A percentile compares a stretch with the other conserved stretches of the same genome.
These are phyloP conservation scores for Hemaris fuciformis DNA, from an alignment of 2,888 invertebrate genomes.

Conservation along the genomic window DNA sequence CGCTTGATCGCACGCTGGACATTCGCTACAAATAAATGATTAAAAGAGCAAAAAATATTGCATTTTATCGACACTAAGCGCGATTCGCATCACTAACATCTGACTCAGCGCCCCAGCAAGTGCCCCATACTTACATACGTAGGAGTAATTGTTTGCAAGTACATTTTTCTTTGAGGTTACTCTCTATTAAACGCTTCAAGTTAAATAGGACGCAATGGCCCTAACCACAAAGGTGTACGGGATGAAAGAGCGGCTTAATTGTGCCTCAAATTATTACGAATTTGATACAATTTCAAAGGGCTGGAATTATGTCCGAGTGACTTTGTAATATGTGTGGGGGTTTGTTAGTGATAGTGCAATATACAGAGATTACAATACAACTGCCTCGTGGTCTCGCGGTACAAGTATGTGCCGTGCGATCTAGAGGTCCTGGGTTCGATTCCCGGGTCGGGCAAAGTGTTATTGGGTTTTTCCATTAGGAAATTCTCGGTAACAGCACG, in stretches of 20 bases:
- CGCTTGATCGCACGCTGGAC: no score
- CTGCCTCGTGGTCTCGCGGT: no score
- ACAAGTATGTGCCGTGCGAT: no score
- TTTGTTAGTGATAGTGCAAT: not conserved
- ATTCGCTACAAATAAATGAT: not conserved
- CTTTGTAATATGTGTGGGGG: not conserved
- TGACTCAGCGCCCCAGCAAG: conserved; percentile 73
- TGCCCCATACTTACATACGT: conserved; percentile 76
- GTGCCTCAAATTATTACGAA: conserved; percentile 73
- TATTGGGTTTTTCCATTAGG: no score
- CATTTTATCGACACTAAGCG: conserved; percentile 30
- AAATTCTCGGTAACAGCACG: no score
- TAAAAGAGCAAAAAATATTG: no score
- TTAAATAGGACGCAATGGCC: conserved; percentile 75
- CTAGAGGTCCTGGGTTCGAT: no score
- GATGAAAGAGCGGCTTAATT: conserved; percentile 71
- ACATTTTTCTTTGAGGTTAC: conserved; percentile 82
- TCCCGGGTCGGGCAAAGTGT: no score
- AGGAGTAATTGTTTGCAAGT: conserved; percentile 79
- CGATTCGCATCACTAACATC: conserved; percentile 44
- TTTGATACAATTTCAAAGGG: conserved; percentile 14
- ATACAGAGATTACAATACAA: not conserved
- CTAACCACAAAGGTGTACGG: conserved; percentile 70
- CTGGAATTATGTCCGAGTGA: conserved; percentile 26
- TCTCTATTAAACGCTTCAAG: conserved; percentile 78